Evolutionary conservation across 2,797 vertebrate species (phyloP).

Genomic region (Tragelaphus oryx): DNA sequence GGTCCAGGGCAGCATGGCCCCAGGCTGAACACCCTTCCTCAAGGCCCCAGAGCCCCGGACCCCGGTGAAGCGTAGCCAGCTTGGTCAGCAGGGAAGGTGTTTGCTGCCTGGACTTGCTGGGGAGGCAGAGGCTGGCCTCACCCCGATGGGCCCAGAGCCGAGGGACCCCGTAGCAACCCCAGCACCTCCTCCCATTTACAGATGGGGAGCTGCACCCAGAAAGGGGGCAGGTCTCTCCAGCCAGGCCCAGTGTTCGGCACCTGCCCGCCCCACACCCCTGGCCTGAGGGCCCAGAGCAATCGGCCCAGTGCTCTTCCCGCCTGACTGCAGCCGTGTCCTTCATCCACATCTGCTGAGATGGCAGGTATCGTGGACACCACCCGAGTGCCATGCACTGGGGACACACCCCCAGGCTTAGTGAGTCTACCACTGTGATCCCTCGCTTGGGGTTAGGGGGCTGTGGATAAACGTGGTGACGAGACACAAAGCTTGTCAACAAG

Average conservation of each 20-base stretch:
- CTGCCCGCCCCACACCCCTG: background rate
- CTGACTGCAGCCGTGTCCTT: fast-evolving
- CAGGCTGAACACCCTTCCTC: background rate
- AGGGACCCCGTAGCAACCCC: no score
- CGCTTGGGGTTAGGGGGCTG: background rate
- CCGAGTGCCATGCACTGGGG: fast-evolving
- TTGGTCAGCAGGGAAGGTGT: background rate
- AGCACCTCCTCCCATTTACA: background rate
- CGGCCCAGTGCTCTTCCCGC: fast-evolving
- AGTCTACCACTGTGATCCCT: background rate
- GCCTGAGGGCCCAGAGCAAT: background rate
- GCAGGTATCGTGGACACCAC: fast-evolving
- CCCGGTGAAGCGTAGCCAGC: fast-evolving
- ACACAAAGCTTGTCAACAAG: background rate
- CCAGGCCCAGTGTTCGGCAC: no score
- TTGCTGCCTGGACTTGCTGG: background rate
- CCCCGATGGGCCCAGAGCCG: no score
- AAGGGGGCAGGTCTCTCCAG: background rate
- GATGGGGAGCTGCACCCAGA: background rate
- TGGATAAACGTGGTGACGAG: background rate
- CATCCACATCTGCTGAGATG: fast-evolving
- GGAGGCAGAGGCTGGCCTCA: background rate
- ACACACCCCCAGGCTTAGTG: no score
- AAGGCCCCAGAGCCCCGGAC: fast-evolving
- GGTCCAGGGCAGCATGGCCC: background rate